Evolutionary conservation across 2,888 invertebrate genomes (phyloP), one percentile per base, ranked within the genome.

Genomic region (Gisinianus flammeolus): DNA sequence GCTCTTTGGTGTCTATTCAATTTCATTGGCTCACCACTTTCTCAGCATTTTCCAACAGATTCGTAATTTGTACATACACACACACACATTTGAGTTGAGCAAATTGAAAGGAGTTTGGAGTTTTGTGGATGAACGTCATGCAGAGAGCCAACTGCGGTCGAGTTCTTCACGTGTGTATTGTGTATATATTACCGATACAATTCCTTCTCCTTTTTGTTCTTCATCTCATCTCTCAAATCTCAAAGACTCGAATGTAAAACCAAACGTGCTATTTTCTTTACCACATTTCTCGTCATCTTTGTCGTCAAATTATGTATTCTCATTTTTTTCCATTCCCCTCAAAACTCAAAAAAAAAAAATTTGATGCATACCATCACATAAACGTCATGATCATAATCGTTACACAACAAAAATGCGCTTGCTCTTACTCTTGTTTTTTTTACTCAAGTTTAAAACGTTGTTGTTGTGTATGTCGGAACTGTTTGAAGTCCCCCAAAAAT

Each of bases 21-120:
- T 71, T 71, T 56, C 71, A 71, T 71, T 54, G 71, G 71, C 71
- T 71, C 52, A 71, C 71, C 71, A 71, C 56, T 71, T 71, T 71
- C 71, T 71, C 71, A 71, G 30, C 71, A 56, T 56, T 68, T 71
- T 26, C 19, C n/a, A n/a, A n/a, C n/a, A n/a, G n/a, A n/a, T n/a
- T n/a, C n/a, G n/a, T n/a, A n/a, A n/a, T n/a, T n/a, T n/a, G n/a
- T n/a, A n/a, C n/a, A n/a, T n/a, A n/a, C n/a, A n/a, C n/a, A n/a
- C n/a, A n/a, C n/a, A n/a, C n/a, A n/a, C n/a, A n/a, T n/a, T n/a
- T n/a, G 26, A 54, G 56, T 71, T 71, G 4, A 26, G 26, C 52
- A 71, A 71, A 71, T 71, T 71, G 71, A 71, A 31, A 30, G 56
- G 22, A 71, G 54, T 70, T 54, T 52, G 67, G n/a, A n/a, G n/a